Evolutionary conservation across 2,888 invertebrate genomes (phyloP), one percentile per base, ranked within the genome.

Genomic region (Drosophila mulleri): DNA sequence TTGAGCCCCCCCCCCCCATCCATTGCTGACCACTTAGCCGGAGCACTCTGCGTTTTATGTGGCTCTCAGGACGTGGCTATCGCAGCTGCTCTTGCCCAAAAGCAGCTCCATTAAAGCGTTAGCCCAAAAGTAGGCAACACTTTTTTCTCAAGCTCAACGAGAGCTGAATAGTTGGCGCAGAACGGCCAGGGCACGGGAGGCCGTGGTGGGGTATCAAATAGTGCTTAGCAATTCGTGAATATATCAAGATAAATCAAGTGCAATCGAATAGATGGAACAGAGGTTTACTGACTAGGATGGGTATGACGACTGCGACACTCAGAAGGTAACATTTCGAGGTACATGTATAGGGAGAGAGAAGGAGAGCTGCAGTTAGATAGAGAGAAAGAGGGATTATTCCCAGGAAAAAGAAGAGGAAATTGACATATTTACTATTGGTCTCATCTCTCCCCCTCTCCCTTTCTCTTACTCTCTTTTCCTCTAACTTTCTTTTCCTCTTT

Each of bases 31-130:
- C 67, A 42, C 63, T 71, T 71, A 66, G 58, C 23, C 37, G 39
- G 50, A 50, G 50, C 66, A 71, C 66, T 75, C 29, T 45, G 61
- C 26, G 18, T 80, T 80, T 85, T 73, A 82, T 67, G 69, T 62
- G 61, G 64, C 50, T 41, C 59, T 39, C 54, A 44, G 57, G 44
- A 82, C 80, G 80, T 79, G 81, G 65, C 48, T 45, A 50, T 12
- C 29, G 14, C 48, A 44, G 50, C 47, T 35, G 47, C 58, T 18
- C 18, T 5, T 29, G 48, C n/a, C 48, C 48, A 0, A 26, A n/a
- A 11, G 62, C 39, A 35, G 58, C 20, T 56, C 42, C 50, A 66
- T 66, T 72, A 62, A 62, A 78, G 42, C 37, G 41, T 23, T 8
- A 32, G 54, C 45, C 9, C 35, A 12, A 66, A 42, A 12, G 48